Conservation (phyloP, 2,888 invertebrate species). For the Meganola albula region DNA sequence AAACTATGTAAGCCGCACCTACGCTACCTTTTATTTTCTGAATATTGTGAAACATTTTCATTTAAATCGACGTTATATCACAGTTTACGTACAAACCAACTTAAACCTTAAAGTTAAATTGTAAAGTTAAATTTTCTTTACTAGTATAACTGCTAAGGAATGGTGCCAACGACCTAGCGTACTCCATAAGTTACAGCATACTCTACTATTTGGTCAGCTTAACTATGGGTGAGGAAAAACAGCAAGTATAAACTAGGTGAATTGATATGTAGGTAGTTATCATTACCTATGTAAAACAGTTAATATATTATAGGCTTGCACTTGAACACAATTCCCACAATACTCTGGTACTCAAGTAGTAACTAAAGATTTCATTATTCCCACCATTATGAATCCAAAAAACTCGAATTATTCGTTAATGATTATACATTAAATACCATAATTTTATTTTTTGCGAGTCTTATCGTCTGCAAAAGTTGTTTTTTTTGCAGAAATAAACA, state of each 20-base stretch:
- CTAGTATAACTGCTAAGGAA: slow-evolving; percentile 26
- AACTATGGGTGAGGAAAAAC: slow-evolving; percentile 27
- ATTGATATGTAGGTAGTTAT: too few relatives aligned
- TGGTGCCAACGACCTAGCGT: slow-evolving; percentile 47
- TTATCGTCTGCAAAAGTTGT: too few relatives aligned
- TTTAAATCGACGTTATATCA: slow-evolving; percentile 20
- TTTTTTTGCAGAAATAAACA: too few relatives aligned
- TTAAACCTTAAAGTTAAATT: slow-evolving; percentile 5
- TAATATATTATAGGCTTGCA: too few relatives aligned
- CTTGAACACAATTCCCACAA: too few relatives aligned
- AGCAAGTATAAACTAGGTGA: slow-evolving; percentile 21
- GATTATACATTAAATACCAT: too few relatives aligned
- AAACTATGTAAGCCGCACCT: slow-evolving; percentile 10
- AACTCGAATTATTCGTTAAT: too few relatives aligned
- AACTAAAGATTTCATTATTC: too few relatives aligned
- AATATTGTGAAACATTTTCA: slow-evolving; percentile 17
- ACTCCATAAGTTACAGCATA: slow-evolving; percentile 42
- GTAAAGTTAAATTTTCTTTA: slow-evolving; percentile 16
- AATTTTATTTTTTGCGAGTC: too few relatives aligned
- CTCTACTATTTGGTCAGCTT: slow-evolving; percentile 39
- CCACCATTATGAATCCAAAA: too few relatives aligned
- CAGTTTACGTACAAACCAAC: slow-evolving; percentile 5
- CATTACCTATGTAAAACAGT: too few relatives aligned
- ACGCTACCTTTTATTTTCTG: slow-evolving; percentile 10
- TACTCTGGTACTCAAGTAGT: too few relatives aligned